Evolutionary conservation across 2,888 invertebrate species (phyloP), one percentile per base, ranked within the genome.

Genomic region (Caenorhabditis zanzibari): DNA sequence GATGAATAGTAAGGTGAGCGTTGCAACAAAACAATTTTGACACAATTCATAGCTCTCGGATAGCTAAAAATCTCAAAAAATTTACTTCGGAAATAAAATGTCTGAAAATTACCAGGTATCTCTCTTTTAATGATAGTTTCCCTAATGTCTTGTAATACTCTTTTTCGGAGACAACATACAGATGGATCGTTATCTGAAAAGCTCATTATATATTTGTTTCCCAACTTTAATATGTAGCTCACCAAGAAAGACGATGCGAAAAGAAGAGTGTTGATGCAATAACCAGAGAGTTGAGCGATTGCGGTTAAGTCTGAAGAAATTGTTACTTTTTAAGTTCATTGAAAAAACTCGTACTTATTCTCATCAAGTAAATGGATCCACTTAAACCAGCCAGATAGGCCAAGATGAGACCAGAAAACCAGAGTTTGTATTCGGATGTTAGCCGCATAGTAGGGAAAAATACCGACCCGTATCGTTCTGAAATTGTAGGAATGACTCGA

Each of bases 31-130:
- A 28, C 35, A 56, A 3, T 22, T 58, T 47, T 44, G 71, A 22
- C 56, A 71, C 14, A 71, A 44, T 28, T 71, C 58, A 14, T 44
- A 58, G 26, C 71, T 71, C 47, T 71, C 71, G 0, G 71, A 71
- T 1, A 71, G 19, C 71, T 71, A 44, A 58, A 71, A 71, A 7
- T 14, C 32, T 12, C 2, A 38, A 12, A 38, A 38, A 38, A 12
- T 38, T n/a, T n/a, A n/a, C n/a, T n/a, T n/a, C 6, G 38, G 26
- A n/a, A 16, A n/a, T 6, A 35, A 24, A n/a, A n/a, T n/a, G n/a
- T n/a, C n/a, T 10, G 16, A 19, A 3, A 24, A 24, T 28, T 71
- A 71, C 71, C 71, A 71, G 32, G 24, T 56, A 71, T 44, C 71
- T 16, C 19, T 71, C 3, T 12, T 32, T 14, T 19, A 71, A 19